Evolutionary conservation across 92 coral and sea anemone species (phyloP), one percentile per base, ranked within the genome.

Genomic region (Umimayanthus kanabou): DNA sequence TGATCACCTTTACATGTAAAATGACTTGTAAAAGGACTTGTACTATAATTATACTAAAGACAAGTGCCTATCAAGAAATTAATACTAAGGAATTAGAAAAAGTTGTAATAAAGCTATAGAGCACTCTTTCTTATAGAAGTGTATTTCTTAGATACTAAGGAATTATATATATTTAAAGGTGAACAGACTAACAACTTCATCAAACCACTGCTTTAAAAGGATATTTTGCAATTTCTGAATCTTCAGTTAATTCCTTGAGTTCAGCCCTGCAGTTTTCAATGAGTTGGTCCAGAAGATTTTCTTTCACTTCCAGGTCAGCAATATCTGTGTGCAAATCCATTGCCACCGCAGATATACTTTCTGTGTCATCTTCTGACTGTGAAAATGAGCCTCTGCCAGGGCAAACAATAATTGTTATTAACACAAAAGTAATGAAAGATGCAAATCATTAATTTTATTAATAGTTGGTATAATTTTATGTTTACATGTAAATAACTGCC

Each of bases 251-350:
- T 65, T 88, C 89, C 87, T 93, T 92, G 22, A 97, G 92, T 64
- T 97, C 99, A n/a, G 93, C 58, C 64, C 93, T 91, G 79, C 99
- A 97, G 81, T 89, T 89, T 2, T 77, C 94, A 25, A 97, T 95
- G 64, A 94, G 89, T 79, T 94, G 92, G 80, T 97, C 99, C 16
- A 97, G 92, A 65, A 90, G 93, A 77, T 90, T 91, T 58, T 97
- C 99, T 77, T 95, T 97, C n/a, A 98, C 96, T 71, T 95, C 98
- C 79, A 97, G 89, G 85, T 97, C 99, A 9, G 98, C 99, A 77
- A 97, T 91, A 72, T 97, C 99, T 73, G 99, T 95, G 90, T 97
- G 98, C 9, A 97, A 86, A 88, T 97, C 99, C 92, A 97, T 92
- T 55, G 94, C 79, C 50, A 90, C 89, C 0, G 99, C 93, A 25